Evolutionary conservation across 2,797 vertebrate species (phyloP).

Genomic region (Trachurus trachurus): DNA sequence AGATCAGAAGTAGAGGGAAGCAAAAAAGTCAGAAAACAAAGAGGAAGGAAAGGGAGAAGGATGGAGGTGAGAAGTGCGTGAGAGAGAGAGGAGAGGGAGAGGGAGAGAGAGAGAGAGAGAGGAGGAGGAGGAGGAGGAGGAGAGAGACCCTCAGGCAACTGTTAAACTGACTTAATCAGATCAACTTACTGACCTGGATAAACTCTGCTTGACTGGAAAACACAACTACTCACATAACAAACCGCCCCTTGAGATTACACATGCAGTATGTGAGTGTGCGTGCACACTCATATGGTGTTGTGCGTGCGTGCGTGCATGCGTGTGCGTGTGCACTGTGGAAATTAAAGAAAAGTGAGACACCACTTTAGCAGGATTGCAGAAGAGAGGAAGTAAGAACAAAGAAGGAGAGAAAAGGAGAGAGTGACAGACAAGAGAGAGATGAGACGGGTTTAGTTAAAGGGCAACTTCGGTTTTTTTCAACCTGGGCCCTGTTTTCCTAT

Average conservation of each 20-base stretch:
- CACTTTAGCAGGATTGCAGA: accelerated
- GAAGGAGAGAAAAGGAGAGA: too few relatives aligned
- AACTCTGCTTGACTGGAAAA: constrained; percentile 70
- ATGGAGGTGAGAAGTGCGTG: neutral
- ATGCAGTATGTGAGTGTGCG: neutral
- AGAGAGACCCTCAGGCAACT: constrained; percentile 45
- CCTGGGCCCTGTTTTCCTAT: too few relatives aligned
- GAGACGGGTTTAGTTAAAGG: too few relatives aligned
- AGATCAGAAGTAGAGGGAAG: neutral
- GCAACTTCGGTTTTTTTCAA: too few relatives aligned
- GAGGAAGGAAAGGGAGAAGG: neutral
- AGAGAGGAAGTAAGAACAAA: neutral
- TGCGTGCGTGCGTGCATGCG: neutral
- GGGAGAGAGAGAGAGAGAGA: neutral
- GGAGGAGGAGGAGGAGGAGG: neutral
- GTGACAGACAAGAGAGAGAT: too few relatives aligned
- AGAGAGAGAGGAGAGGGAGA: neutral
- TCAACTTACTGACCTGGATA: constrained; percentile 82
- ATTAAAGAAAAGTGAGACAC: neutral
- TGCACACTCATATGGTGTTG: neutral
- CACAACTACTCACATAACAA: constrained; percentile 57
- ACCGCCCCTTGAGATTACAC: constrained; percentile 18
- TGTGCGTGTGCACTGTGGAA: neutral
- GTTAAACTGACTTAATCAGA: constrained; percentile 81
- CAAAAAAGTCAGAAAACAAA: too few relatives aligned